phyloP scores from a whole-genome alignment of 2,113 vertebrate genomes.

The Gambusia affinis region DNA sequence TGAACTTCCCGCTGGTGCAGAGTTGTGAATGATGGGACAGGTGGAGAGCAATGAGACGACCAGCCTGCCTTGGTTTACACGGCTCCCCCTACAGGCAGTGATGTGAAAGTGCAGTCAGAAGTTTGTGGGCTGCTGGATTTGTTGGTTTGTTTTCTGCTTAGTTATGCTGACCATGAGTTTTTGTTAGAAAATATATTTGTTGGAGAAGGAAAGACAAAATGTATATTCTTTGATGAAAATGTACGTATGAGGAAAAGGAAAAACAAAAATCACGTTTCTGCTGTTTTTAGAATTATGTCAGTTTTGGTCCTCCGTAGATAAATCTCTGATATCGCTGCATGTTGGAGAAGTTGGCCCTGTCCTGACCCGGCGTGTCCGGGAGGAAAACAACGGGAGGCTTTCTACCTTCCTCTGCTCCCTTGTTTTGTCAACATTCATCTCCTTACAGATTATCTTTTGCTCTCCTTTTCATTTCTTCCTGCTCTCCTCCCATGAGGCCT shows the following conservation, averaged over 20 bases:
- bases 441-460: background rate
- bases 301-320: slow-evolving; percentile 35
- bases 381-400: slow-evolving; percentile 64
- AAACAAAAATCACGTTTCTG: too few relatives aligned
- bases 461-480: background rate
- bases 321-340: slow-evolving; percentile 62
- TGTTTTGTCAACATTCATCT: slow-evolving; percentile 22
- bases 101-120: slow-evolving; percentile 20
- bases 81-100: slow-evolving; percentile 63
- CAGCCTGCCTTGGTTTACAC: slow-evolving; percentile 41
- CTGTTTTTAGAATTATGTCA: too few relatives aligned
- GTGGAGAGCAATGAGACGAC: slow-evolving; percentile 53
- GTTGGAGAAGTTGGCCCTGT: slow-evolving; percentile 64
- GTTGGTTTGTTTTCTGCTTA: slow-evolving; percentile 31
- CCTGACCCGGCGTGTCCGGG: slow-evolving; percentile 62
- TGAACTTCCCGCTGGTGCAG: slow-evolving; percentile 68
- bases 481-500: background rate
- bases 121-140: background rate
- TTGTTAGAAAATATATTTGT: too few relatives aligned
- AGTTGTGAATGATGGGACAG: slow-evolving; percentile 72
- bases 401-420: slow-evolving; percentile 29
- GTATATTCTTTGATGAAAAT: too few relatives aligned
- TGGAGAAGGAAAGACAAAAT: too few relatives aligned
- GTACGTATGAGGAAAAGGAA: too few relatives aligned
- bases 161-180: slow-evolving; percentile 15